Base-by-base conservation (phyloP, 2,888 invertebrate genomes). In the Aleiodes leptofemur region DNA sequence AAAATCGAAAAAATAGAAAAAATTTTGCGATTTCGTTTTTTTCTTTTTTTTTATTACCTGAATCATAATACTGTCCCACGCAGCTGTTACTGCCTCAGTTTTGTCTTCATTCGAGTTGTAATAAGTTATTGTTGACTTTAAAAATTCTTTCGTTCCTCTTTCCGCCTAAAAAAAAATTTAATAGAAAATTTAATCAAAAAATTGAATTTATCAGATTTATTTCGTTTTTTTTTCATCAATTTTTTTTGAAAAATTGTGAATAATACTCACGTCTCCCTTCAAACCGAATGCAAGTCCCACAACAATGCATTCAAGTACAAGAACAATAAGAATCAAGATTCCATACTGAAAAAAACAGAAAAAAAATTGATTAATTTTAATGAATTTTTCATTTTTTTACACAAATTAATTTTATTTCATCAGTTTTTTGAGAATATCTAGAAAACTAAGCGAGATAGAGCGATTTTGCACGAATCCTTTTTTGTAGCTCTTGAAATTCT, bases 61-160 rank as follows among this genome's bases (percentile, higher is more conserved):
- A 48, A 91, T 91, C 92, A 94, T 94, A 81, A 94, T 89, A 79
- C 92, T 91, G 85, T 94, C 92, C 94, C 94, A 94, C 86, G 93
- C 91, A 64, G 93, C 86, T 14, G 94, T 93, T n/a, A 94, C 92
- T 23, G 93, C 92, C 85, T 94, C 93, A 48, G 91, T 90, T 77
- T 91, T 91, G 78, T 93, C 92, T 14, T 90, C 89, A 31, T 90
- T 88, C 7, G 91, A 90, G 74, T 93, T 92, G 84, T 93, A 94
- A 77, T 91, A 91, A 79, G 91, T 90, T 53, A 94, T 92, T 31
- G 93, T 92, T 1, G 91, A 89, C 83, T 92, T 92, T 74, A 94
- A 86, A 82, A 94, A 91, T 51, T 89, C 90, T 86, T 92, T 91
- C 34, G 93, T 92, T 85, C 93, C 92, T 68, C 87, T 89, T 85